These are phyloP conservation scores for Leptothorax acervorum DNA, from an alignment of 2,888 invertebrate genomes.

Conservation along the genomic window DNA sequence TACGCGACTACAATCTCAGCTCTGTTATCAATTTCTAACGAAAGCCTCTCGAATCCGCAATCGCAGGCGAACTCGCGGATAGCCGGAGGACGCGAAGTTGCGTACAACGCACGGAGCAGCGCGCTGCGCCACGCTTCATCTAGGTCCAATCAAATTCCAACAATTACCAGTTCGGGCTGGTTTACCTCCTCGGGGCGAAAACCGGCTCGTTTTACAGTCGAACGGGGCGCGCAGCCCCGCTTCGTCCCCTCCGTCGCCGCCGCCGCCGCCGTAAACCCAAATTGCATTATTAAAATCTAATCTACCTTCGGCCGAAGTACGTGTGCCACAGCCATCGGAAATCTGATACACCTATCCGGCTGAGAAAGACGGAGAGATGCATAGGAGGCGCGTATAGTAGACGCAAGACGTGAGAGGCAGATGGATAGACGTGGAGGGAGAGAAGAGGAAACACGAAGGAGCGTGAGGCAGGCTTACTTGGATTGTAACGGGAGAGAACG, in stretches of 20 bases:
- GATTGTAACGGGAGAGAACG: conserved; percentile 1
- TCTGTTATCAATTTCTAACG: conserved; percentile 67
- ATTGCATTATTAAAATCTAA: conserved; percentile 84
- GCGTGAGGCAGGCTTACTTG: background rate
- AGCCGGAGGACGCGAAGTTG: conserved; percentile 62
- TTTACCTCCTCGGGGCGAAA: conserved; percentile 74
- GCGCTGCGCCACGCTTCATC: background rate
- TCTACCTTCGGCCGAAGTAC: conserved; percentile 78
- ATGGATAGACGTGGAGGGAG: conserved; percentile 25
- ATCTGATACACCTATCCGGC: conserved; percentile 73
- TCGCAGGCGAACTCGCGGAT: conserved; percentile 62
- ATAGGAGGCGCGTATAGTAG: conserved; percentile 11
- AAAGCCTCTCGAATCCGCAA: conserved; percentile 64
- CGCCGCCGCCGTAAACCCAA: conserved; percentile 74
- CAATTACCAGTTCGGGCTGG: conserved; percentile 77
- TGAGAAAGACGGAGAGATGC: conserved; percentile 39
- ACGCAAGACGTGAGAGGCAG: conserved; percentile 26
- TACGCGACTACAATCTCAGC: conserved; percentile 6
- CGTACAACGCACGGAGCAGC: background rate
- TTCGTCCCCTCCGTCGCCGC: conserved; percentile 16
- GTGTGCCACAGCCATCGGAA: conserved; percentile 73
- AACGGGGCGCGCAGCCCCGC: conserved; percentile 30
- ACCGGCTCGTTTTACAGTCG: conserved; percentile 71
- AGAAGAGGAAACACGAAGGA: background rate
- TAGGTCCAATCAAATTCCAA: conserved; percentile 80